These are phyloP conservation scores for Agrilus mali DNA, from an alignment of 2,888 invertebrate genomes.

Conservation along the genomic window DNA sequence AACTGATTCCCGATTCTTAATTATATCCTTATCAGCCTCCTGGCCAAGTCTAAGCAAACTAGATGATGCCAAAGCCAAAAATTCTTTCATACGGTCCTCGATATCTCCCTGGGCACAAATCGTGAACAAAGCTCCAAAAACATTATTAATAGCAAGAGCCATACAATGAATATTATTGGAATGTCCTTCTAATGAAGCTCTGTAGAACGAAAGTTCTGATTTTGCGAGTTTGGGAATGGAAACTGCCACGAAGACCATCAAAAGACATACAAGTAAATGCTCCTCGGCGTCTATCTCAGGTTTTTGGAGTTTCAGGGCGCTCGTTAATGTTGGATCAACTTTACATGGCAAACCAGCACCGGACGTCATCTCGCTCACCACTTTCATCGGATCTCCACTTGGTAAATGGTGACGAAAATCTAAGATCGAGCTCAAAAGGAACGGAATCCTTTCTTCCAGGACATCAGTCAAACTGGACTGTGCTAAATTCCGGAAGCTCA, in stretches of 20 bases:
- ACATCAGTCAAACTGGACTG: constrained; percentile 92
- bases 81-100: constrained; percentile 96
- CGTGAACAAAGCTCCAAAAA: constrained; percentile 93
- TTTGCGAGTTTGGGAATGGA: constrained; percentile 90
- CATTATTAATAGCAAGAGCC: constrained; percentile 89
- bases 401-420: constrained; percentile 91
- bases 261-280: constrained; percentile 81
- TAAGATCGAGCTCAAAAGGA: constrained; percentile 84
- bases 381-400: constrained; percentile 76
- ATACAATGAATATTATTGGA: constrained; percentile 99
- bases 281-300: constrained; percentile 82
- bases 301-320: constrained; percentile 81
- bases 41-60: constrained; percentile 88
- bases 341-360: constrained; percentile 89
- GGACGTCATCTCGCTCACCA: constrained; percentile 95
- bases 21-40: constrained; percentile 89
- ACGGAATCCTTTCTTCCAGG: constrained; percentile 88
- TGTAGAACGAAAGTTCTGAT: constrained; percentile 78
- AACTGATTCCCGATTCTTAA: constrained; percentile 89
- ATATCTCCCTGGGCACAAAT: constrained; percentile 94
- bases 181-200: constrained; percentile 82
- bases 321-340: constrained; percentile 89
- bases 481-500: constrained; percentile 87
- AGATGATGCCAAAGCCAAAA: constrained; percentile 83
- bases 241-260: constrained; percentile 98